Base-by-base conservation (phyloP, 2,797 vertebrate genomes). In the Erpetoichthys calabaricus region DNA sequence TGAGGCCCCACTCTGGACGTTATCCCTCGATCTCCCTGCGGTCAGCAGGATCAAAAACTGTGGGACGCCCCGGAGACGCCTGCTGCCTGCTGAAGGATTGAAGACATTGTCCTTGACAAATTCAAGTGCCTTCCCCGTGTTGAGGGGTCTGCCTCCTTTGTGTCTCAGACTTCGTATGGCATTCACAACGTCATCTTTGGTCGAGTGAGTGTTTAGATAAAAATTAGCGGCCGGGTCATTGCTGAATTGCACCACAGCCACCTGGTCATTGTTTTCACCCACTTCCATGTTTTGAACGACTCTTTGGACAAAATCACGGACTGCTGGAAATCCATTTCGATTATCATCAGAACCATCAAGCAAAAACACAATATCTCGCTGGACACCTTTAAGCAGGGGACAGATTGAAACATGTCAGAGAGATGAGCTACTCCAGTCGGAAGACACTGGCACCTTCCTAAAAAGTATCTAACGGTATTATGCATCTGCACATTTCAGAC, bases 51-150 rank as follows among this genome's bases (percentile, higher is more conserved):
- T 60, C 61, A 78, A 60, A 57, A 77, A 64, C 62, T 77, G 73
- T 56, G 86, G 67, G 67, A 25, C 83, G 86, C 57, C 87, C 82
- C 79, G 79, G 2, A 73, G 65, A 0, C 68, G 63, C 68, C 92
- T 83, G 71, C 87, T 80, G 66, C 91, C 91, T 0, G 75, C 73
- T 45, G 69, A 70, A 42, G 65, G 66, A 25, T 65, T 81, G 66
- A 94, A 89, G 55, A 92, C 77, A 63, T 70, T 82, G 61, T 56
- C 78, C 59, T 73, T 81, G 46, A 86, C 83, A 50, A 75, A 84
- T 59, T 87, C 78, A 62, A 93, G 76, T 2, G 91, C 88, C 0
- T 5, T n/a, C n/a, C n/a, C n/a, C n/a, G n/a, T n/a, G n/a, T n/a
- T n/a, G n/a, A n/a, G n/a, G n/a, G n/a, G n/a, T n/a, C 67, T 63